Percentiles rank a stretch among this genome's conserved stretches.
phyloP scores from a whole-genome alignment of 1,140 invertebrate genomes.

The Ridgeia piscesae region DNA sequence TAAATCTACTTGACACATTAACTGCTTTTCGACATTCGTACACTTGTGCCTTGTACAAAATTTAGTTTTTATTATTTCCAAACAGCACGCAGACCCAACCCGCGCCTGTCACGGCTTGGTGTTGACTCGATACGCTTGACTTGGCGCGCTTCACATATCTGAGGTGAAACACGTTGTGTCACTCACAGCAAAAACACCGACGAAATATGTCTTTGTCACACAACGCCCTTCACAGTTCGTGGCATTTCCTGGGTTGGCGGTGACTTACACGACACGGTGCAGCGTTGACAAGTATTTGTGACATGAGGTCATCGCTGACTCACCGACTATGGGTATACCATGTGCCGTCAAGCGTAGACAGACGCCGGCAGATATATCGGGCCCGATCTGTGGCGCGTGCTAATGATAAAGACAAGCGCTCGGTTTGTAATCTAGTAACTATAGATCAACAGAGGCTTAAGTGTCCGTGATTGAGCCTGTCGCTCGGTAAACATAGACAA shows the following conservation, averaged over 20 bases:
- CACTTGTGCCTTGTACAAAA: not conserved
- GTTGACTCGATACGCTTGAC: not conserved
- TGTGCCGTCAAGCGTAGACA: not conserved
- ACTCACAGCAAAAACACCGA: not conserved
- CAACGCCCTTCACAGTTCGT: not conserved
- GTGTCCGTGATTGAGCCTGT: not conserved
- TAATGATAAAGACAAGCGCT: not conserved
- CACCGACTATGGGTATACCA: not conserved
- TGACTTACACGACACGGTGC: not conserved
- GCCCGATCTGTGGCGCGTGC: not conserved
- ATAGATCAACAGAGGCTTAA: not conserved
- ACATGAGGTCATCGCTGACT: not conserved
- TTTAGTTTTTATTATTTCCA: not conserved
- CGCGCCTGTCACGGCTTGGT: not conserved
- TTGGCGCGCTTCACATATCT: not conserved
- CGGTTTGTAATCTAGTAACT: not conserved
- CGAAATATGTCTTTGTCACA: not conserved
- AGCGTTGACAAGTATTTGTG: not conserved
- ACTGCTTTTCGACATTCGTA: not conserved
- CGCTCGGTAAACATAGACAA: not conserved
- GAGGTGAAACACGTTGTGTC: not conserved
- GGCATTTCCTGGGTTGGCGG: not conserved
- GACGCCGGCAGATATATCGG: not conserved
- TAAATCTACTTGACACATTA: not conserved
- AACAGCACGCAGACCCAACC: not conserved